Conservation (phyloP, 2,797 vertebrate species). For the Girardinus metallicus region DNA sequence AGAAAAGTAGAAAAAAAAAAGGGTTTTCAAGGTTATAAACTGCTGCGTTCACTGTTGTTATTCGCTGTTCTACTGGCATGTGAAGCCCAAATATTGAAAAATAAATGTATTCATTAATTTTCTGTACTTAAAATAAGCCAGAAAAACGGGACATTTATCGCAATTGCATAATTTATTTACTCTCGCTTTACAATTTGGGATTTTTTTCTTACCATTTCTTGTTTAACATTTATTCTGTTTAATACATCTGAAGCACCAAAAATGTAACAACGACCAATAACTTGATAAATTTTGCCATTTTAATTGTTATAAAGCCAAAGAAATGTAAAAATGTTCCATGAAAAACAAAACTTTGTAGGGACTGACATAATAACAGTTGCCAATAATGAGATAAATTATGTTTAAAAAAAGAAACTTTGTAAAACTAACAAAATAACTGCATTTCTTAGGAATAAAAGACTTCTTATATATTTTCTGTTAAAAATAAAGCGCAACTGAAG, state of each 20-base stretch:
- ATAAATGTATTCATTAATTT: not conserved
- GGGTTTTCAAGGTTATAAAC: not conserved
- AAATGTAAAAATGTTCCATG: not conserved
- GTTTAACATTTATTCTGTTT: not conserved
- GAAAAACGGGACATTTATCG: not conserved
- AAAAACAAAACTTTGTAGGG: not conserved
- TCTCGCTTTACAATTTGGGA: too few relatives aligned
- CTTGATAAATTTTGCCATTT: not conserved
- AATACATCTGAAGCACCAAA: not conserved
- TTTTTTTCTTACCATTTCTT: not conserved
- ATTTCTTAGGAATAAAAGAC: not conserved
- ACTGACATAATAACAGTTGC: not conserved
- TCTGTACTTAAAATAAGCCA: not conserved
- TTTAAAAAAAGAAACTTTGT: not conserved
- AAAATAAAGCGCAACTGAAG: not conserved
- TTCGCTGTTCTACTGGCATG: not conserved
- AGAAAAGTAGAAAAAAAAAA: not conserved
- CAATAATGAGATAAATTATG: not conserved
- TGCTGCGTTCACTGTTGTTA: not conserved
- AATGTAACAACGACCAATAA: not conserved
- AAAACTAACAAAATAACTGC: not conserved
- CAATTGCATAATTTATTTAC: not conserved
- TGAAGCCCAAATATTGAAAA: not conserved
- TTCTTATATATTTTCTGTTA: not conserved
- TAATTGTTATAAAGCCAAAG: not conserved